Evolutionary conservation across 1,140 invertebrate genomes (phyloP).

Genomic region (Andricus grossulariae): DNA sequence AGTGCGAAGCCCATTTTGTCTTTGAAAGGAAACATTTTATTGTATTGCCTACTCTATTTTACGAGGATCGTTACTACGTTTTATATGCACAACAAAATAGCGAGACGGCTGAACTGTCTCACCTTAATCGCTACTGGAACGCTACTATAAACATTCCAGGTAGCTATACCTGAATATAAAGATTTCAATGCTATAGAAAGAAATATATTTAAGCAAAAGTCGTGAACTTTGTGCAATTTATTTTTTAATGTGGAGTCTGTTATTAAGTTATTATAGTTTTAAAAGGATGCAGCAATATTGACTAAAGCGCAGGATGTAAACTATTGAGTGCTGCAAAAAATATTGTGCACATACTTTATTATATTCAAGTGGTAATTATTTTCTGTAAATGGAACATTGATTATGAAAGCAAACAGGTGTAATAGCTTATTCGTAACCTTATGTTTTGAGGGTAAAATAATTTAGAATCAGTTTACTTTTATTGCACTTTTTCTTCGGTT

Average conservation of each 20-base stretch:
- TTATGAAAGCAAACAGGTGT: not conserved
- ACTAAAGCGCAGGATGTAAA: not conserved
- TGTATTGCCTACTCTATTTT: constrained; percentile 5
- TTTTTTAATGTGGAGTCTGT: not conserved
- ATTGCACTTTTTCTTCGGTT: no score
- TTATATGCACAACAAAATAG: not conserved
- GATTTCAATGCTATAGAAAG: not conserved
- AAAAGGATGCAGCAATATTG: constrained; percentile 3
- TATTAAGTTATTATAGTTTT: constrained; percentile 26
- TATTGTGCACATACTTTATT: constrained; percentile 9
- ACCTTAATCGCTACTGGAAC: not conserved
- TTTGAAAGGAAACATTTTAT: not conserved
- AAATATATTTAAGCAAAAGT: not conserved
- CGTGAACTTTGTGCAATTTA: constrained; percentile 23
- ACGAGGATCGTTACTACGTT: not conserved
- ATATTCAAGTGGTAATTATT: not conserved
- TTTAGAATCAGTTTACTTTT: no score
- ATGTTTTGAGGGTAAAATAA: no score
- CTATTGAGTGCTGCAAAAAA: constrained; percentile 14
- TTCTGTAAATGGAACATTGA: not conserved
- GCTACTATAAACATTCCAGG: not conserved
- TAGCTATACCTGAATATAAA: not conserved
- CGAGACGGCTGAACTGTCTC: no score
- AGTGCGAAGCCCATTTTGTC: not conserved
- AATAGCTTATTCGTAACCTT: no score